These are phyloP conservation scores for Thalassophryne amazonica DNA, from an alignment of 2,797 vertebrate species.

Conservation along the genomic window DNA sequence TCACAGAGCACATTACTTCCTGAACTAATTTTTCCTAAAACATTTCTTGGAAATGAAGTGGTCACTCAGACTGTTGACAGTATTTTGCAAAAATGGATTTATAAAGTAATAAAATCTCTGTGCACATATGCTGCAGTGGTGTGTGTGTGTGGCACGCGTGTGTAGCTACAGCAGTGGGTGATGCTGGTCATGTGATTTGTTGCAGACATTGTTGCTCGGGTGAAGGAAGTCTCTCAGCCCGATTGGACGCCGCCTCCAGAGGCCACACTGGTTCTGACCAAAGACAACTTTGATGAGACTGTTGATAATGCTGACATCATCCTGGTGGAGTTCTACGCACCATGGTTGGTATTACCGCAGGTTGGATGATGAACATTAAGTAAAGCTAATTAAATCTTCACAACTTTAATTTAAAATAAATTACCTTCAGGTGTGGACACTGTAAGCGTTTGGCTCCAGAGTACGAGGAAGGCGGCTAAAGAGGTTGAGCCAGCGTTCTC, in stretches of 20 bases:
- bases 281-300: slow-evolving; percentile 89
- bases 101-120: too few species aligned
- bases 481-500: slow-evolving; percentile 82
- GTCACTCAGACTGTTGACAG: too few species aligned
- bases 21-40: too few species aligned
- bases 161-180: too few species aligned
- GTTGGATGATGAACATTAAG: too few species aligned
- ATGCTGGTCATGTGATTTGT: slow-evolving; percentile 4
- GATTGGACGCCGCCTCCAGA: slow-evolving; percentile 93
- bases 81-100: too few species aligned
- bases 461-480: slow-evolving; percentile 91
- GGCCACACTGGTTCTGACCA: slow-evolving; percentile 88
- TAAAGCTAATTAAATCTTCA: neutral
- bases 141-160: too few species aligned
- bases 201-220: slow-evolving; percentile 88
- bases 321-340: slow-evolving; percentile 97
- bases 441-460: slow-evolving; percentile 95
- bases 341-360: slow-evolving; percentile 96
- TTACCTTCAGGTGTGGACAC: slow-evolving; percentile 88
- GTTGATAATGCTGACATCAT: slow-evolving; percentile 92
- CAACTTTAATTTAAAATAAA: neutral
- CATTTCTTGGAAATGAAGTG: too few species aligned
- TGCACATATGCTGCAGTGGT: too few species aligned
- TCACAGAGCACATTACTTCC: too few species aligned
- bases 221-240: slow-evolving; percentile 89